Evolutionary conservation across 64 coral and sea anemone species (phyloP), one percentile per base, ranked within the genome.

Genomic region (Actinia equina): DNA sequence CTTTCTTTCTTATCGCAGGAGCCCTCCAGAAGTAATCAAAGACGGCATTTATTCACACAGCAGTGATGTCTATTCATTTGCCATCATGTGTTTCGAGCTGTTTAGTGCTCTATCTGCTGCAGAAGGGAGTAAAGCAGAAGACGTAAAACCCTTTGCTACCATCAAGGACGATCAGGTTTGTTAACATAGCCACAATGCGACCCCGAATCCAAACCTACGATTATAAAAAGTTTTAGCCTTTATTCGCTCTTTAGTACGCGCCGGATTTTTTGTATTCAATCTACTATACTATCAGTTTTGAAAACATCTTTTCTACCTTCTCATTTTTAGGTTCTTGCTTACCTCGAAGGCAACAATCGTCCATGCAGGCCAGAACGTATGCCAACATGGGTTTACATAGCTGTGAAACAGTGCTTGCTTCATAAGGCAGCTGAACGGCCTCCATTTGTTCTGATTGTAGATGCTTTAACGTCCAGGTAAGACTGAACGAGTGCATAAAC

Each of bases 31-130:
- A 65, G 89, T 91, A 17, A 94, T 82, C 6, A 52, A 91, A 43
- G 86, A 90, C 57, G 86, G 89, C n/a, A 77, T 78, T 45, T 94
- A 90, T 67, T 87, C 93, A 0, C 88, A 91, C 59, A 88, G 88
- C 22, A 87, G 85, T 18, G 93, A 94, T 64, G 80, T 94, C 6
- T 94, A 89, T 89, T 86, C 93, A 17, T 94, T 94, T 94, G 88
- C 89, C 12, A 82, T 94, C 52, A 59, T 94, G 18, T 56, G 84
- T 7, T 94, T 80, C 84, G 93, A 94, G 77, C 79, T 94, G 18
- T 94, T 91, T 57, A 70, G 10, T 59, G 86, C 93, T 22, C 71
- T 42, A 1, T 26, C n/a, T 41, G 69, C 69, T 27, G 6, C 12
- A 26, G 69, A 74, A 74, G 69, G 26, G 12, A 41, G 69, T 74